Evolutionary conservation across 2,888 invertebrate genomes (phyloP).

Genomic region (Plemyria rubiginata): DNA sequence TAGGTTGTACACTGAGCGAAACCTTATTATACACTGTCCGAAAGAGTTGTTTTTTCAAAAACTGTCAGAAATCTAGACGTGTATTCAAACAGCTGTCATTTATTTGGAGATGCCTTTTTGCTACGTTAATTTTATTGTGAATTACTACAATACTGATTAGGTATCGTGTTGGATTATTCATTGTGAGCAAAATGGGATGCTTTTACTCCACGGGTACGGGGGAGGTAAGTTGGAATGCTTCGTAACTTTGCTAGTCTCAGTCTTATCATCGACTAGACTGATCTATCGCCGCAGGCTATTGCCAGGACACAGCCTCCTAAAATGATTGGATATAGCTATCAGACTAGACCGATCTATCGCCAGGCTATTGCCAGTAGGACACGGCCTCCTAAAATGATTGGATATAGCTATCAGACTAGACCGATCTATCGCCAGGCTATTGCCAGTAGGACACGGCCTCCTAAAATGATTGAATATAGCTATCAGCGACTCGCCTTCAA

Average conservation of each 20-base stretch:
- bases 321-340: neutral
- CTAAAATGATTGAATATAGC: neutral
- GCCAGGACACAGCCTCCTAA: slow-evolving; percentile 5
- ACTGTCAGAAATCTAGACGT: slow-evolving; percentile 72
- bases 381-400: slow-evolving; percentile 5
- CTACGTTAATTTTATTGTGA: slow-evolving; percentile 60
- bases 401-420: too few relatives aligned
- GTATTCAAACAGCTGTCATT: slow-evolving; percentile 70
- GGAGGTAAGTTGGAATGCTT: slow-evolving; percentile 54
- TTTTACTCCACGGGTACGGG: slow-evolving; percentile 62
- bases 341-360: neutral
- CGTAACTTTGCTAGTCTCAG: neutral
- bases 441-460: slow-evolving; percentile 1
- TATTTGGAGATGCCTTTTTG: slow-evolving; percentile 78
- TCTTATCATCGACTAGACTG: neutral
- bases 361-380: neutral
- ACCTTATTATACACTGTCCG: slow-evolving; percentile 44
- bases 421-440: neutral
- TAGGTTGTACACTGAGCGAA: slow-evolving; percentile 4
- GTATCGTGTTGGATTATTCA: slow-evolving; percentile 45
- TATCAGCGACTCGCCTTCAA: too few relatives aligned
- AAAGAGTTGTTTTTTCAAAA: slow-evolving; percentile 52
- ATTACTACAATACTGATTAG: slow-evolving; percentile 57
- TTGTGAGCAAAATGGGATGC: slow-evolving; percentile 69
- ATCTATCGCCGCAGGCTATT: neutral